Evolutionary conservation across 2,797 vertebrate genomes (phyloP).

Genomic region (Sternotherus odoratus): DNA sequence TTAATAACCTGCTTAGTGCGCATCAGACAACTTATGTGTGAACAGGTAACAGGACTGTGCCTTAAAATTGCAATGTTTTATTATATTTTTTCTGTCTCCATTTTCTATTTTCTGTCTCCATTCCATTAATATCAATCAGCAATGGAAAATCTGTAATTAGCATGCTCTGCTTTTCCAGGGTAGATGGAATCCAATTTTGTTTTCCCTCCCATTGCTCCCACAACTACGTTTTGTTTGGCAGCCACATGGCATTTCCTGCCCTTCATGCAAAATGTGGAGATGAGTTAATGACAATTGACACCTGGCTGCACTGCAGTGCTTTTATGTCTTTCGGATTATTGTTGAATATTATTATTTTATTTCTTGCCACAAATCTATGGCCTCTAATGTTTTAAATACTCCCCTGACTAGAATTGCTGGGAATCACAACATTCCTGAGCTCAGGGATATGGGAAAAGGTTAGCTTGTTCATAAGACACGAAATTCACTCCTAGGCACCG

Average conservation of each 20-base stretch:
- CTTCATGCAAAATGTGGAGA: fast-evolving
- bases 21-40: not conserved
- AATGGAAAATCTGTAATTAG: not conserved
- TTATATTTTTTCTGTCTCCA: too few species aligned
- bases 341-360: fast-evolving
- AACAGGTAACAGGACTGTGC: not conserved
- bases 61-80: fast-evolving
- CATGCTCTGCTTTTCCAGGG: not conserved
- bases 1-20: too few species aligned
- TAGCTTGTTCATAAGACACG: not conserved
- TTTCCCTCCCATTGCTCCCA: not conserved
- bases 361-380: not conserved
- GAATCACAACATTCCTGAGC: fast-evolving
- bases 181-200: not conserved
- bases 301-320: not conserved
- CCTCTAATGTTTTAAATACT: not conserved
- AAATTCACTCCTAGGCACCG: not conserved
- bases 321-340: not conserved
- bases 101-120: not conserved
- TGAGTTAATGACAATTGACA: fast-evolving
- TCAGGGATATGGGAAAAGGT: fast-evolving
- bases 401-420: not conserved
- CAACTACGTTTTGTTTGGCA: not conserved
- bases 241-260: fast-evolving
- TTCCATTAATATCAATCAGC: not conserved